phyloP scores from a whole-genome alignment of 2,888 invertebrate genomes.

The Drosophila parthenogenetica region DNA sequence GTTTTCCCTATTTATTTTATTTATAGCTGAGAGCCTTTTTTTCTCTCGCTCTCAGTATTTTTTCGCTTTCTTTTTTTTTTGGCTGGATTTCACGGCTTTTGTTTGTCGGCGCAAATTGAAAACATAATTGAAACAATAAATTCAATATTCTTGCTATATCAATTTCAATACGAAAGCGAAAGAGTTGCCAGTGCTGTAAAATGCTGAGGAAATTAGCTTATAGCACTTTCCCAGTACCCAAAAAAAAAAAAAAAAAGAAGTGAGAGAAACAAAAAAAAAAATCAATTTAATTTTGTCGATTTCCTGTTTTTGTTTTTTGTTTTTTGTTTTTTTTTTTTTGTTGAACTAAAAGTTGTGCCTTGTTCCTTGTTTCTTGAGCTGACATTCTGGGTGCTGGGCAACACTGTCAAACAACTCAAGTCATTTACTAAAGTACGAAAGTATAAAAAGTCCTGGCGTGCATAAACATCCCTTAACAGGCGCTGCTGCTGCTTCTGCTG shows the following conservation, averaged over 20 bases:
- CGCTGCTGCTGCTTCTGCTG: constrained; percentile 25
- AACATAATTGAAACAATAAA: constrained; percentile 81
- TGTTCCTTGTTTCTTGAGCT: constrained; percentile 19
- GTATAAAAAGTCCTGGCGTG: constrained; percentile 64
- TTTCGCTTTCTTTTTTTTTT: background rate
- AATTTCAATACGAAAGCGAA: constrained; percentile 31
- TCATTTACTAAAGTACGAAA: constrained; percentile 74
- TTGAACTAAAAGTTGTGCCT: constrained; percentile 60
- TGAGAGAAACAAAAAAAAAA: constrained; percentile 44
- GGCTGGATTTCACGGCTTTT: constrained; percentile 66
- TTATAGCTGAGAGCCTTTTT: constrained; percentile 74
- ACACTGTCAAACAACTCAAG: constrained; percentile 75
- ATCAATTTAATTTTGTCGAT: constrained; percentile 77
- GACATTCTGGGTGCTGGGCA: constrained; percentile 52
- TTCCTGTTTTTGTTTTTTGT: constrained; percentile 27
- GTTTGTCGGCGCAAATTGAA: constrained; percentile 81
- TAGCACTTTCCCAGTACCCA: constrained; percentile 45
- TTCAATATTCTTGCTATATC: constrained; percentile 46
- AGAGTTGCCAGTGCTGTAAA: constrained; percentile 52
- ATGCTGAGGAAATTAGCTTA: constrained; percentile 40
- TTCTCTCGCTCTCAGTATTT: constrained; percentile 22
- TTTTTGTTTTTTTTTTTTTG: constrained; percentile 21
- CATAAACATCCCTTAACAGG: constrained; percentile 67
- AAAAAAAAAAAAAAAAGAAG: constrained; percentile 6
- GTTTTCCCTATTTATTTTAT: constrained; percentile 78